Evolutionary conservation across 2,113 vertebrate genomes (phyloP), one percentile per base, ranked within the genome.

Genomic region (Labrus mixtus): DNA sequence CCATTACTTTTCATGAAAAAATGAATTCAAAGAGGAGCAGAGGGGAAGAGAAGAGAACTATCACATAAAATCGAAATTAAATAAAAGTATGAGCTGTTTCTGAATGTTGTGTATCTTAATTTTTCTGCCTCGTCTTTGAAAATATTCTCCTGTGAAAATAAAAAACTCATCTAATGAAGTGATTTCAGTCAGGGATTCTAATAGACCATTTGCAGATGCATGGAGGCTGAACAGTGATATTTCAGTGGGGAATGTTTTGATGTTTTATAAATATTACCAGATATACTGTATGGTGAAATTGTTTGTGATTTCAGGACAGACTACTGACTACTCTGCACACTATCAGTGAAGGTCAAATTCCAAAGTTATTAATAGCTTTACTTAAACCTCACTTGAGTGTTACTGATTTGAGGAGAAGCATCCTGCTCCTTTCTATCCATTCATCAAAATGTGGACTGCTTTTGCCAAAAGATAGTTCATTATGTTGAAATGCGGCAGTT

Each of bases 311-410:
- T 76, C 5, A 29, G 39, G 3, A 25, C 54, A 67, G n/a, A n/a
- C n/a, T n/a, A n/a, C 9, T 70, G 57, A 65, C 25, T 22, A 10
- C 57, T 58, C 20, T 33, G 46, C 54, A 22, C 4, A 17, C 6
- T 13, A 23, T 78, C 53, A 19, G 56, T 15, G 19, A 20, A 66
- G 83, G 79, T 79, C 57, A 78, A 41, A 84, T 89, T 89, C 78
- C 72, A 54, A 1, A 29, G 45, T 71, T 69, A 83, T 76, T 58
- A 45, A 61, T 48, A 8, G 58, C 19, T 73, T 8, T 22, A 11
- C 45, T 15, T 62, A 3, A 10, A 37, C 17, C 43, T 66, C 11
- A 12, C 56, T 45, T 22, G 9, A 59, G 48, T 58, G 63, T 72
- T 76, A 1, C 15, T 68, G 55, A 19, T 64, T 23, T 61, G 12